Evolutionary conservation across 1,140 invertebrate species (phyloP), one percentile per base, ranked within the genome.

Genomic region (Seison nebaliae): DNA sequence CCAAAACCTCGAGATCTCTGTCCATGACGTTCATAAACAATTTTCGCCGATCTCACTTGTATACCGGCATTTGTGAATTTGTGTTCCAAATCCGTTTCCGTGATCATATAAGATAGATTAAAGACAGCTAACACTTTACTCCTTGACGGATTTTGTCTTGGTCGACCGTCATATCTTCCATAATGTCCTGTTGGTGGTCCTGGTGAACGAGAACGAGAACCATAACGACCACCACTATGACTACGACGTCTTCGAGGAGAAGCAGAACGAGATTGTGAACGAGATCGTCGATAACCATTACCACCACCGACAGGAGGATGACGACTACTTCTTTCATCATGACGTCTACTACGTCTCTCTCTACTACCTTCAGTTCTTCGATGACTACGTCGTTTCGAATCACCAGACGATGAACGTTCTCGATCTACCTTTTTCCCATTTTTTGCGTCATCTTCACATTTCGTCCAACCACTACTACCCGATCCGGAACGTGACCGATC

Each of bases 21-120:
- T 48, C 76, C 83, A 73, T 83, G 80, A 29, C 78, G 78, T 62
- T 91, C 83, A 52, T 83, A 78, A 21, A 91, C 79, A 46, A 91
- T 72, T 61, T 84, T 74, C n/a, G 84, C 75, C n/a, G n/a, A n/a
- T 52, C 78, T 72, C 51, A 86, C 77, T 21, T 91, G 70, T 1
- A 70, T 71, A 3, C 84, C 84, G 61, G 74, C 91, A 54, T 83
- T 79, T 21, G 70, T 71, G 54, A 93, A 91, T 30, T 88, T 75
- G 44, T 84, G 73, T 51, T 76, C 70, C n/a, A 94, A 67, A 51
- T 88, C 76, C 42, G 76, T 66, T 53, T 93, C 81, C 1, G 78
- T 76, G 2, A 83, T 93, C 49, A 77, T 73, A 6, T 84, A 69
- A 50, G 76, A 84, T 7, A 93, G 61, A 0, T 83, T 83, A 63